Evolutionary conservation across 2,888 invertebrate genomes (phyloP), one percentile per base, ranked within the genome.

Genomic region (Trichopoda pennipes): DNA sequence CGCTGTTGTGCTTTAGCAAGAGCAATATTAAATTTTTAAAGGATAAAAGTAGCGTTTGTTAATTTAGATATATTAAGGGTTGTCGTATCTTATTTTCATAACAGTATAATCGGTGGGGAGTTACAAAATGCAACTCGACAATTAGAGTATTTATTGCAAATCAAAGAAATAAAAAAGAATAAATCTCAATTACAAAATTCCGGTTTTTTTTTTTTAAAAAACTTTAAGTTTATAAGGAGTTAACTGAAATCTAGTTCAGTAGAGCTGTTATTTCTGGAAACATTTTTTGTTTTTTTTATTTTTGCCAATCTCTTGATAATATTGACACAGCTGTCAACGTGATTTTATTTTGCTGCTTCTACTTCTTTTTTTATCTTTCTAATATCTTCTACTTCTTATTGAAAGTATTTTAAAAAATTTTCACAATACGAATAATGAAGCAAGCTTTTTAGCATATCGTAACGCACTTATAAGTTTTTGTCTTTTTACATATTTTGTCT

Each of bases 231-330:
- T 28, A 61, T 42, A 72, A 28, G 14, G 19, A 42, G 17, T 61
- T 28, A 23, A 64, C 51, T 74, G n/a, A 69, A 81, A 81, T 80
- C 63, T 84, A 63, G 81, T 81, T 84, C 80, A 83, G 70, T 77
- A 60, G 81, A 51, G 19, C 19, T 53, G 35, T 23, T 21, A 38
- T 6, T 23, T 42, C 2, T 19, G 12, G 1, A 38, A 12, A 3
- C 3, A 12, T 7, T 28, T 38, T 1, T 38, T 55, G 23, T 19
- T 16, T 7, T 28, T 38, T 1, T 38, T 55, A 17, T 19, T 16
- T n/a, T 17, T 53, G 28, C 14, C 42, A 53, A 47, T 28, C 21
- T 68, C 69, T 75, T 78, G 61, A 60, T 55, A 38, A 32, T 44
- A 81, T 66, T 80, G 81, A 80, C 72, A 72, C 66, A 63, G 72